Percentiles rank a stretch among this genome's conserved stretches.
Evolutionary conservation across 2,797 vertebrate genomes (phyloP).

Genomic region (Lepus townsendii): DNA sequence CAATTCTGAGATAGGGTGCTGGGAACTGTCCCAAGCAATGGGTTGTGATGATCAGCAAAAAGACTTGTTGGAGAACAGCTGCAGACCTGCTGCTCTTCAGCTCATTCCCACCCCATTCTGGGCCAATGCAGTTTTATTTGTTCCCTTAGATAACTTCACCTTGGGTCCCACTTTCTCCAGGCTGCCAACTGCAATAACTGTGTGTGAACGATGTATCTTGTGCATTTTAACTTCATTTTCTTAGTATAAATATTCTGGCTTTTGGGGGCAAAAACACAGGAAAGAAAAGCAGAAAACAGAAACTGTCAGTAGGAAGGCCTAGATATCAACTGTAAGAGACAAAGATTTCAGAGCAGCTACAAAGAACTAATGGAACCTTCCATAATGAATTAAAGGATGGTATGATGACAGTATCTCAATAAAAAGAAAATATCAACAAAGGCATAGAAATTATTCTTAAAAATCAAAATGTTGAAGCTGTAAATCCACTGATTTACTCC

Average conservation of each 20-base stretch:
- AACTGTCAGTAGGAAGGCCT: neutral
- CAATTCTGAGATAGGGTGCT: slow-evolving; percentile 17
- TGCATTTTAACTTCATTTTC: slow-evolving; percentile 84
- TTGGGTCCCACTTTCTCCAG: slow-evolving; percentile 77
- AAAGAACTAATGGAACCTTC: neutral
- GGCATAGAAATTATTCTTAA: neutral
- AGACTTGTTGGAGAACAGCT: neutral
- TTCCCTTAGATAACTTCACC: slow-evolving; percentile 77
- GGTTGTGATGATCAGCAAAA: slow-evolving; percentile 49
- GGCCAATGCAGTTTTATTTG: slow-evolving; percentile 86
- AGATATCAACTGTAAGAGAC: neutral
- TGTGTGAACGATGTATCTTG: slow-evolving; percentile 92
- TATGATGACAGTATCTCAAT: slow-evolving; percentile 5
- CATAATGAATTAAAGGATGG: neutral
- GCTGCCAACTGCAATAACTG: slow-evolving; percentile 81
- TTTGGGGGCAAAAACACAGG: slow-evolving; percentile 78
- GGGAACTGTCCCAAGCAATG: neutral
- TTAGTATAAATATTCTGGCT: slow-evolving; percentile 89
- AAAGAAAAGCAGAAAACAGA: neutral
- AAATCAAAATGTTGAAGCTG: slow-evolving; percentile 22
- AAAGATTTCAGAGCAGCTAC: neutral
- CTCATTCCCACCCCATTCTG: slow-evolving; percentile 73
- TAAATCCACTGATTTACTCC: too few relatives aligned
- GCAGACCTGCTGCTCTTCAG: slow-evolving; percentile 76
- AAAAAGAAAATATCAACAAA: neutral